phyloP scores from a whole-genome alignment of 2,113 vertebrate species.

The Murina feae region DNA sequence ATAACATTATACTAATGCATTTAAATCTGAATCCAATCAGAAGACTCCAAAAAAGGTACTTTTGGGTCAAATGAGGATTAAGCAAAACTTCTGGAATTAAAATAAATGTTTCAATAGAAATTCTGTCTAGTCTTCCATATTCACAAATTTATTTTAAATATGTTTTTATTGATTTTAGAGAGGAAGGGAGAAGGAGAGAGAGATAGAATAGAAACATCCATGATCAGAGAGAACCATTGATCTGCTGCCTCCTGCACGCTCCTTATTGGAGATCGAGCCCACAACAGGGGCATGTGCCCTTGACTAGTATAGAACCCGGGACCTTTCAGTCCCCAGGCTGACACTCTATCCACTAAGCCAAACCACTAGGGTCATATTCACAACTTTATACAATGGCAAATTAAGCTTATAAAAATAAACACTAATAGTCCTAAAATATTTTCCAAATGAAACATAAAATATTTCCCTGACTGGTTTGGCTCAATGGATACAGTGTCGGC shows the following conservation, averaged over 20 bases:
- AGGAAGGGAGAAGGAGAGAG: too few relatives aligned
- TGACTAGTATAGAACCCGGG: too few relatives aligned
- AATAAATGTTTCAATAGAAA: neutral
- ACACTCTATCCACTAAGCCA: too few relatives aligned
- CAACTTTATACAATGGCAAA: neutral
- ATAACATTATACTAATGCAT: neutral
- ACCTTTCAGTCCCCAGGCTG: too few relatives aligned
- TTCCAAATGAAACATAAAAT: slow-evolving; percentile 37
- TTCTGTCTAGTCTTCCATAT: neutral
- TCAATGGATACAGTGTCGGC: too few relatives aligned
- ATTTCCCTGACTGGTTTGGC: too few relatives aligned
- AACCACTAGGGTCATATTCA: neutral
- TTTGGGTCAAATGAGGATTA: neutral
- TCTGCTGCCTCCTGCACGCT: too few relatives aligned
- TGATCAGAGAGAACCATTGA: too few relatives aligned
- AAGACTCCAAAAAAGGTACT: neutral
- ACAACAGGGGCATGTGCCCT: too few relatives aligned
- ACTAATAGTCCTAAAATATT: slow-evolving; percentile 15
- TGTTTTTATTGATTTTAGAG: too few relatives aligned
- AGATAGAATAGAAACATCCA: too few relatives aligned
- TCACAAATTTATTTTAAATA: neutral
- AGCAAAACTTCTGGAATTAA: slow-evolving; percentile 39
- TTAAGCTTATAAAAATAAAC: slow-evolving; percentile 17
- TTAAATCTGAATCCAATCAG: neutral
- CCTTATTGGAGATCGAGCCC: too few relatives aligned